Percentiles rank a stretch among this genome's conserved stretches.
Evolutionary conservation across 2,888 invertebrate species (phyloP).

Genomic region (Agriopis aurantiaria): DNA sequence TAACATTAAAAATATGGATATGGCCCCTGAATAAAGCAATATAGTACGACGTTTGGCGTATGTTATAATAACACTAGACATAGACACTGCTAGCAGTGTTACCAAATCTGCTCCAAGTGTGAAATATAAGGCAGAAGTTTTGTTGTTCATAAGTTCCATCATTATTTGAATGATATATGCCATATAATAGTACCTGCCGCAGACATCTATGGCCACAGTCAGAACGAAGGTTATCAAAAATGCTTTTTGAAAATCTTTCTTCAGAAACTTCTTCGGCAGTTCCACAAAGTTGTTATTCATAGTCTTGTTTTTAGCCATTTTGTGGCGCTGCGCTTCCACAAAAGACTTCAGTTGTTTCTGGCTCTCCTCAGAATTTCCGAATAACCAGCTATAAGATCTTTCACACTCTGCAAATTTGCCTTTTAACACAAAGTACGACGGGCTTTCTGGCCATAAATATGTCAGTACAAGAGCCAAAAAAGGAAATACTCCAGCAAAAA

Average conservation of each 20-base stretch:
- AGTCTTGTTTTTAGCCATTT: conserved; percentile 7
- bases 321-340: conserved; percentile 46
- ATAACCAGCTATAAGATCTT: conserved; percentile 54
- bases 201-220: conserved; percentile 54
- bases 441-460: conserved; percentile 63
- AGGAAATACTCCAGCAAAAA: conserved; percentile 42
- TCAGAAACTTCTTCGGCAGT: conserved; percentile 41
- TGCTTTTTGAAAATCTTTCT: conserved; percentile 57
- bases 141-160: conserved; percentile 49
- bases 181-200: conserved; percentile 57
- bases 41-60: conserved; percentile 55
- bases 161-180: conserved; percentile 60
- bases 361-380: conserved; percentile 50
- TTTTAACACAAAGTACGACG: conserved; percentile 57
- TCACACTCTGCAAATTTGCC: conserved; percentile 58
- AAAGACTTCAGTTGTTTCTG: conserved; percentile 54
- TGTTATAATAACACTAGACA: conserved; percentile 52
- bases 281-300: conserved; percentile 19
- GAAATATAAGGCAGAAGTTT: conserved; percentile 54
- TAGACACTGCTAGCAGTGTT: conserved; percentile 47
- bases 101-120: conserved; percentile 56
- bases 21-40: conserved; percentile 51
- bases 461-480: conserved; percentile 47
- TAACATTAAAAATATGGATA: conserved; percentile 52
- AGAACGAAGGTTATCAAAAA: conserved; percentile 50